These are phyloP conservation scores for Tichodroma muraria DNA, from an alignment of 2,113 vertebrate genomes.

Conservation along the genomic window DNA sequence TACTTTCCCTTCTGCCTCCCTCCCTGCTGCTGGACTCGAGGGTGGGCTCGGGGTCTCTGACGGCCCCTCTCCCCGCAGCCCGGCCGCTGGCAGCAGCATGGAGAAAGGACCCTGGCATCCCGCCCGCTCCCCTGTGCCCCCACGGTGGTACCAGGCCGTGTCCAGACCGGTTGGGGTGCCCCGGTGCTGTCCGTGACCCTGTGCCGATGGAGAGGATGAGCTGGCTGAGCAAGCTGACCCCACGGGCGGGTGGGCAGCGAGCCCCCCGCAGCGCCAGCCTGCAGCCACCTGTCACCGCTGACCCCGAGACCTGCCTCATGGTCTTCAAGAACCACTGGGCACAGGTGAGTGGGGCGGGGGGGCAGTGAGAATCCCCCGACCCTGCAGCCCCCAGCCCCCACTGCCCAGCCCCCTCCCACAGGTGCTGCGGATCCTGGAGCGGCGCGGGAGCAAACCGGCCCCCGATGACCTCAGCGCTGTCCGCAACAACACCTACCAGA, in stretches of 20 bases:
- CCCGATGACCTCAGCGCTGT: conserved; percentile 88
- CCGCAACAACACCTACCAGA: conserved; percentile 93
- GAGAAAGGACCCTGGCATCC: not conserved
- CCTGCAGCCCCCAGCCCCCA: not conserved
- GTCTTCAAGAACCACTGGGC: conserved; percentile 97
- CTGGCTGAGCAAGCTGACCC: conserved; percentile 92
- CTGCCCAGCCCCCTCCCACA: not conserved
- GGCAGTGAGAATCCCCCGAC: rapidly evolving
- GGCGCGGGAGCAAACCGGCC: conserved; percentile 67
- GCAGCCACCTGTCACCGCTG: conserved; percentile 82
- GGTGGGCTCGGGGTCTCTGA: not conserved
- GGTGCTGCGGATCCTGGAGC: conserved; percentile 88
- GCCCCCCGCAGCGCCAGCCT: conserved; percentile 70
- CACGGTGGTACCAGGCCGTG: not conserved
- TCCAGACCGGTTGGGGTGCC: not conserved
- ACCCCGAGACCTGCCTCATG: conserved; percentile 96
- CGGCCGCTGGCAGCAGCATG: not conserved
- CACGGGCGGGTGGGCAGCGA: conserved; percentile 75
- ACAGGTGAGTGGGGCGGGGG: conserved; percentile 72
- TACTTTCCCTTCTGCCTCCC: not conserved
- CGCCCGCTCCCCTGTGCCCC: not conserved
- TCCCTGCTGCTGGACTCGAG: not conserved
- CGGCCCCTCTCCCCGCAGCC: not conserved
- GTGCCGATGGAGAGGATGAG: conserved; percentile 81
- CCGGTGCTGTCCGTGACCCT: not conserved